Base-by-base conservation (phyloP, 2,113 vertebrate genomes). In the Corythaixoides concolor region DNA sequence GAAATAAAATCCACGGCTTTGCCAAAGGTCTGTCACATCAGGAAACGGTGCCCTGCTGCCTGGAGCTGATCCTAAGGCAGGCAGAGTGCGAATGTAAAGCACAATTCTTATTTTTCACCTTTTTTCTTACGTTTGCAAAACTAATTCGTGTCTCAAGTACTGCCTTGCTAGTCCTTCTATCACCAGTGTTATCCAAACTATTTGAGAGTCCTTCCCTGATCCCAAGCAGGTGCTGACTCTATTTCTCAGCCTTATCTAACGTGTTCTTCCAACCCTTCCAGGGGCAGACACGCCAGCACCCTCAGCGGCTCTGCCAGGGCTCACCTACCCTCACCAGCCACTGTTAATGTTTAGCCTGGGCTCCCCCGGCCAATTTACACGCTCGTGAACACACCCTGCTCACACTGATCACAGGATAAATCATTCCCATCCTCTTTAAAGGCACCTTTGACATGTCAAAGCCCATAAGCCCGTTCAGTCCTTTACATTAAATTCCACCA, bases 401-500 rank as follows among this genome's bases (percentile, higher is more conserved):
- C 77, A 9, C 12, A 2, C 15, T 15, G 11, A 55, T 22, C 70
- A 35, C 50, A 59, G 43, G 43, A 50, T 9, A 63, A 86, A 33
- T 49, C 76, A 50, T 49, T 50, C 72, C 76, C 33, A 63, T 21
- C 58, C 30, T 72, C 60, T 60, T 1, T 32, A 17, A 75, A 83
- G 83, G 55, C 50, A 41, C 17, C 74, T 89, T 30, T n/a, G 79
- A 53, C 15, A 32, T 1, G 0, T 32, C 67, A 47, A 59, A 62
- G 24, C 56, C 70, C 47, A 7, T 10, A 50, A 78, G 8, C 8
- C n/a, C 0, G 0, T 28, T 35, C 2, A 3, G 14, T 33, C 24
- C 47, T 58, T 50, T 2, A 7, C 12, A 53, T 33, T 27, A 9
- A 73, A 33, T 27, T 55, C 47, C 33, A 76, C 26, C 32, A 53